phyloP scores from a whole-genome alignment of 2,888 invertebrate species.

The Hesperia comma region DNA sequence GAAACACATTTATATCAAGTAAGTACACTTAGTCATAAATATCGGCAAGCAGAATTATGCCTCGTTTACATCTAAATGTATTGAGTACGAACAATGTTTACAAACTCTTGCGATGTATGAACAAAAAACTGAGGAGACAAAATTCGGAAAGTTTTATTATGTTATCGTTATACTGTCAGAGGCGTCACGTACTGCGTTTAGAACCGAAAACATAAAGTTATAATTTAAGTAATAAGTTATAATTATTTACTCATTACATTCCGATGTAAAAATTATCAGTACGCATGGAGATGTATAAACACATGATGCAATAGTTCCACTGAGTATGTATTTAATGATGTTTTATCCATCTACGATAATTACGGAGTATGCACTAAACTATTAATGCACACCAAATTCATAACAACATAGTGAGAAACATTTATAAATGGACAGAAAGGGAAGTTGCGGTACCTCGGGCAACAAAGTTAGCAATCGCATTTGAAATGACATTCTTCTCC shows the following conservation, averaged over 20 bases:
- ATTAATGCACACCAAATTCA: not conserved
- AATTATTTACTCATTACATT: not conserved
- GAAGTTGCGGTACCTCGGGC: not conserved
- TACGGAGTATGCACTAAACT: constrained; percentile 4
- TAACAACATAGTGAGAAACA: not conserved
- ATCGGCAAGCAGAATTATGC: constrained; percentile 8
- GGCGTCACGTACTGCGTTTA: too few relatives aligned
- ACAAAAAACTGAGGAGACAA: too few relatives aligned
- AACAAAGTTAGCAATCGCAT: not conserved
- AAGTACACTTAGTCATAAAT: not conserved
- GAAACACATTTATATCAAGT: too few relatives aligned
- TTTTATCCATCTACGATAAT: constrained; percentile 16
- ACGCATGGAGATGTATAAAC: not conserved
- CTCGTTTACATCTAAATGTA: constrained; percentile 3
- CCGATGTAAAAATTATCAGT: not conserved
- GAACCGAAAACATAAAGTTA: too few relatives aligned
- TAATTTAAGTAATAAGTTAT: too few relatives aligned
- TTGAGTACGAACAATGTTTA: not conserved
- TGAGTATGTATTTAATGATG: not conserved
- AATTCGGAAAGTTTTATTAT: too few relatives aligned
- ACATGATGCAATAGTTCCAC: not conserved
- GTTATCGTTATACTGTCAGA: too few relatives aligned
- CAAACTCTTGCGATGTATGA: too few relatives aligned
- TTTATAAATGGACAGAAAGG: constrained; percentile 1
- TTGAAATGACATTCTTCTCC: too few relatives aligned